These are phyloP conservation scores for Sinocyclocheilus anophthalmus DNA, from an alignment of 2,113 vertebrate genomes.

Conservation along the genomic window DNA sequence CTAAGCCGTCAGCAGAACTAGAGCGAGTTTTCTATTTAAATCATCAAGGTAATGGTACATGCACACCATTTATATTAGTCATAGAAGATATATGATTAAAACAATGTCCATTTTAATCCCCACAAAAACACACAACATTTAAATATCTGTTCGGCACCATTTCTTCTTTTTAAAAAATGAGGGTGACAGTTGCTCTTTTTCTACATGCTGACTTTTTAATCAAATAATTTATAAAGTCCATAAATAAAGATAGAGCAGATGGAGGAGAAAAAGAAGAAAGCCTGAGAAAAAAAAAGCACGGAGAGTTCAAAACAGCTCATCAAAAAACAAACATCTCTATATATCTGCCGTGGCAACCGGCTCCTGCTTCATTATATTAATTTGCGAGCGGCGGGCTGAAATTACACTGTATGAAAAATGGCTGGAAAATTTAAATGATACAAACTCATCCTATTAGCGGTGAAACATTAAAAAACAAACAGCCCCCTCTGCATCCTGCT, in stretches of 20 bases:
- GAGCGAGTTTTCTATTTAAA: slow-evolving; percentile 66
- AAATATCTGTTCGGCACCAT: slow-evolving; percentile 71
- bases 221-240: slow-evolving; percentile 83
- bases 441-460: slow-evolving; percentile 99
- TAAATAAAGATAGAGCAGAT: slow-evolving; percentile 77
- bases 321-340: slow-evolving; percentile 91
- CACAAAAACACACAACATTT: slow-evolving; percentile 66
- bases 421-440: slow-evolving; percentile 99
- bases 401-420: slow-evolving; percentile 98
- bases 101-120: slow-evolving; percentile 77
- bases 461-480: slow-evolving; percentile 99
- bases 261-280: slow-evolving; percentile 73
- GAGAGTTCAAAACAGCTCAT: slow-evolving; percentile 82
- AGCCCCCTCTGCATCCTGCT: slow-evolving; percentile 83
- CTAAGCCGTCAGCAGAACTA: slow-evolving; percentile 49
- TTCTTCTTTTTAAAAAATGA: slow-evolving; percentile 76
- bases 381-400: slow-evolving; percentile 96
- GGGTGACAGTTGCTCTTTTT: slow-evolving; percentile 61
- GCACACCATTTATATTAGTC: slow-evolving; percentile 69
- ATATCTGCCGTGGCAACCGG: slow-evolving; percentile 92
- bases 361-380: slow-evolving; percentile 99
- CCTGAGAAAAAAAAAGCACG: slow-evolving; percentile 70
- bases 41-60: slow-evolving; percentile 74
- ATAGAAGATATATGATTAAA: slow-evolving; percentile 72
- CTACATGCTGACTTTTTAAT: slow-evolving; percentile 74